These are phyloP conservation scores for Hoplias malabaricus DNA, from an alignment of 2,113 vertebrate species.

Conservation along the genomic window DNA sequence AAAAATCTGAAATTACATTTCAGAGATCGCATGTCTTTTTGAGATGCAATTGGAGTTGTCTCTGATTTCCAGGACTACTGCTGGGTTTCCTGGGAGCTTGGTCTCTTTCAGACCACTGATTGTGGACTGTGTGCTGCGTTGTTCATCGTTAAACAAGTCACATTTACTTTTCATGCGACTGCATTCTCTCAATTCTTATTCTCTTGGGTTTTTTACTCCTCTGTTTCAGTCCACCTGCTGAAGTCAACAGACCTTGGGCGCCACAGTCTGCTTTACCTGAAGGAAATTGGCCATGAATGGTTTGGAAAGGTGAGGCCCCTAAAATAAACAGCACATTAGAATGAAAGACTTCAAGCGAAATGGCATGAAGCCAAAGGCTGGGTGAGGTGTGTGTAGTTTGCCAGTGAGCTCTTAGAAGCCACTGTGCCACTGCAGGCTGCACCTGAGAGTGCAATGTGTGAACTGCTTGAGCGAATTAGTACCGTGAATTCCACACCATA, in stretches of 20 bases:
- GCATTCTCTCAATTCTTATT: not conserved
- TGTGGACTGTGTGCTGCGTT: not conserved
- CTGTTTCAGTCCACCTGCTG: conserved; percentile 85
- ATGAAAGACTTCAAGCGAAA: not conserved
- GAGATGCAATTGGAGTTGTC: not conserved
- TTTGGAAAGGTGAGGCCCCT: conserved; percentile 87
- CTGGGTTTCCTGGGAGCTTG: not conserved
- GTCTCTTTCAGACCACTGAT: not conserved
- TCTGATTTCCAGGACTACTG: not conserved
- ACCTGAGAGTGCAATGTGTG: conserved; percentile 12
- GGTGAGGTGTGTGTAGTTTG: conserved; percentile 42
- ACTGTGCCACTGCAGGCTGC: conserved; percentile 15
- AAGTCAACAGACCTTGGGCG: conserved; percentile 88
- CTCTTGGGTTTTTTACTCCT: conserved; percentile 24
- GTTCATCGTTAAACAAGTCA: conserved; percentile 24
- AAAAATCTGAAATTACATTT: not conserved
- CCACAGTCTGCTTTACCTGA: conserved; percentile 92
- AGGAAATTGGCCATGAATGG: conserved; percentile 94
- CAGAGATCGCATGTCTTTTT: not conserved
- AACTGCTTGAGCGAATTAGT: conserved; percentile 37
- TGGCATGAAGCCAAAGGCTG: not conserved
- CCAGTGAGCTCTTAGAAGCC: conserved; percentile 44
- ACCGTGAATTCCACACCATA: conserved; percentile 44
- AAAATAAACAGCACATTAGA: not conserved
- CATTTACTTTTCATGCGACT: not conserved